These are phyloP conservation scores for Parthenolecanium corni DNA, from an alignment of 2,888 invertebrate genomes.

Conservation along the genomic window DNA sequence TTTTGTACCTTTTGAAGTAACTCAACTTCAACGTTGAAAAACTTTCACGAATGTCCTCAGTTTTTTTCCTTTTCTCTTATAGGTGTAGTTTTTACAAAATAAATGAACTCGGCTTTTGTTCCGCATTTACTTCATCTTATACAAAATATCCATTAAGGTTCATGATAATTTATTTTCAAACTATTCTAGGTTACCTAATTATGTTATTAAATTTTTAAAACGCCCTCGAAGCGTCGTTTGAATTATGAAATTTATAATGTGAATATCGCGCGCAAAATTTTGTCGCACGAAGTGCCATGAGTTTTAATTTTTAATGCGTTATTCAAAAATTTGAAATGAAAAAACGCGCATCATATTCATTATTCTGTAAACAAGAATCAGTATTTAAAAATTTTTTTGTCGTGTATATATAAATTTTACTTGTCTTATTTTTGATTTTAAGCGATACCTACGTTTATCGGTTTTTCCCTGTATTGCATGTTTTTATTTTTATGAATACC, in stretches of 20 bases:
- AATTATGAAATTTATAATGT: background rate
- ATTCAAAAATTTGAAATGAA: too few relatives aligned
- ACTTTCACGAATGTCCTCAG: background rate
- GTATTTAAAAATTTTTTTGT: conserved; percentile 6
- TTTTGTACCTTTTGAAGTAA: background rate
- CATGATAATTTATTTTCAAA: background rate
- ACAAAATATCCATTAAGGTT: background rate
- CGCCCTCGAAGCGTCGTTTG: background rate
- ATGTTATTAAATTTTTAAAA: background rate
- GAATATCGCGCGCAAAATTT: conserved; percentile 13
- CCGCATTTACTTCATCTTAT: background rate
- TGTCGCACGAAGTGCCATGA: conserved; percentile 12
- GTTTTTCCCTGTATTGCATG: conserved; percentile 2
- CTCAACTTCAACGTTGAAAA: background rate
- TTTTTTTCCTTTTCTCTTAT: background rate
- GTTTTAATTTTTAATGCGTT: background rate
- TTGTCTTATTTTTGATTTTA: conserved; percentile 1
- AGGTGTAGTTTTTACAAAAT: background rate
- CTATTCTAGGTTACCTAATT: background rate
- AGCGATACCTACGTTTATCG: background rate
- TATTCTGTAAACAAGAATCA: conserved; percentile 5
- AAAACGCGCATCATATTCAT: background rate
- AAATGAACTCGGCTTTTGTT: background rate
- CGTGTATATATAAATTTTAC: conserved; percentile 1
- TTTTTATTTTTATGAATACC: background rate